Base-by-base conservation (phyloP, 1,140 invertebrate species). In the Drosophila nikananu region DNA sequence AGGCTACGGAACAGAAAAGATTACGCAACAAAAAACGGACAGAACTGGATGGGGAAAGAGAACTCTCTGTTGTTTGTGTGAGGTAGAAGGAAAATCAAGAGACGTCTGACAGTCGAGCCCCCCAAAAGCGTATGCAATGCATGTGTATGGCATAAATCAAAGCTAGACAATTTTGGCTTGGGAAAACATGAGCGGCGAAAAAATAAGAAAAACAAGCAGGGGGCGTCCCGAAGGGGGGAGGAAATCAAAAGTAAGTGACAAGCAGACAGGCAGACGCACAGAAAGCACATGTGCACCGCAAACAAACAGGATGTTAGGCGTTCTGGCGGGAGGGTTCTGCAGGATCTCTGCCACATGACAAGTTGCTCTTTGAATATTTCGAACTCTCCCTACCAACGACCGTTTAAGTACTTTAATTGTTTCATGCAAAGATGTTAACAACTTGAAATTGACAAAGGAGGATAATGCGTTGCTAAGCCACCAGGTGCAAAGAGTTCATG, bases 171-270 rank as follows among this genome's bases (percentile, higher is more conserved):
- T 87, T 87, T 87, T 87, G 81, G 84, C 81, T 79, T 78, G 77
- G 77, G 81, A 81, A 74, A 78, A 84, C 81, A 89, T 60, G 70
- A 62, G 70, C 72, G 54, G 77, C 76, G 60, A 67, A 78, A 78
- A 67, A 78, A 86, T 72, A 61, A 59, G 59, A 72, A 76, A 55
- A 63, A 63, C 55, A 72, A 81, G 54, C 63, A n/a, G n/a, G 41
- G 12, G 39, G 32, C 41, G 63, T 42, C 64, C 52, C 32, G 59
- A 63, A 77, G 42, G 66, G 65, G 68, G 81, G 76, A 77, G 81
- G 84, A 87, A 87, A 84, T 90, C 84, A 87, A 87, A 87, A 84
- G 84, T 89, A 89, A 87, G 81, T 90, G 84, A 89, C 84, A 87
- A 83, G 77, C 84, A 74, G 84, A 87, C 84, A 87, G 86, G 65